phyloP scores from a whole-genome alignment of 92 coral and sea anemone genomes.

The Umimayanthus chanpuru region DNA sequence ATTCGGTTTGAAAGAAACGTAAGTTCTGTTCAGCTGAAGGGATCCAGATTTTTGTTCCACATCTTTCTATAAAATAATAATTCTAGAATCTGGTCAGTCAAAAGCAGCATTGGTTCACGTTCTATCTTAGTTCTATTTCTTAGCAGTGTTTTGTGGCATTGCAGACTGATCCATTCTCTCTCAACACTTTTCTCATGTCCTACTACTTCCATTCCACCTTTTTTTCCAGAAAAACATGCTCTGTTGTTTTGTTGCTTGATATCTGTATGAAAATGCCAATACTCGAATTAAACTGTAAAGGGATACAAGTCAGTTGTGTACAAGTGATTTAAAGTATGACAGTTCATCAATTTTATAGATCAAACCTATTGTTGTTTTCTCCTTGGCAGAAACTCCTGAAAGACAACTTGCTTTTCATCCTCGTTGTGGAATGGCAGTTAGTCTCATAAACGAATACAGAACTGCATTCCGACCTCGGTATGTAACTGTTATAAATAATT shows the following conservation, averaged over 20 bases:
- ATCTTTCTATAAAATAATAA: too few species aligned
- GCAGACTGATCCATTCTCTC: too few species aligned
- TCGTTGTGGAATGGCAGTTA: slow-evolving; percentile 78
- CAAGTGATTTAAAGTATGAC: background rate
- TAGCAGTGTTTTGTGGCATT: too few species aligned
- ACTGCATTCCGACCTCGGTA: slow-evolving; percentile 88
- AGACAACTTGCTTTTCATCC: slow-evolving; percentile 65
- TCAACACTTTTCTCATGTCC: background rate
- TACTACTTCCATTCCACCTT: background rate
- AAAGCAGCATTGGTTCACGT: too few species aligned
- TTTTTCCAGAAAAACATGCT: too few species aligned
- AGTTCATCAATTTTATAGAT: background rate
- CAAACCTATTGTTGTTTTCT: background rate
- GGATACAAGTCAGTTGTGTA: too few species aligned
- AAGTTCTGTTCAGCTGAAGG: background rate
- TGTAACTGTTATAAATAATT: background rate
- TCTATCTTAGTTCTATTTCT: too few species aligned
- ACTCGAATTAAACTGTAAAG: too few species aligned
- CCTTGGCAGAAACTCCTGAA: background rate
- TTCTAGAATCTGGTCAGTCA: background rate
- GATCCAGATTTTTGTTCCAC: too few species aligned
- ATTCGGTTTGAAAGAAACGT: too few species aligned
- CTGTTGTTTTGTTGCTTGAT: too few species aligned
- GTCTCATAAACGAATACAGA: slow-evolving; percentile 59
- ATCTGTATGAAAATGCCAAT: too few species aligned